Percentiles rank a stretch among this genome's conserved stretches.
These are phyloP conservation scores for Eupeodes luniger DNA, from an alignment of 2,888 invertebrate species.

Conservation along the genomic window DNA sequence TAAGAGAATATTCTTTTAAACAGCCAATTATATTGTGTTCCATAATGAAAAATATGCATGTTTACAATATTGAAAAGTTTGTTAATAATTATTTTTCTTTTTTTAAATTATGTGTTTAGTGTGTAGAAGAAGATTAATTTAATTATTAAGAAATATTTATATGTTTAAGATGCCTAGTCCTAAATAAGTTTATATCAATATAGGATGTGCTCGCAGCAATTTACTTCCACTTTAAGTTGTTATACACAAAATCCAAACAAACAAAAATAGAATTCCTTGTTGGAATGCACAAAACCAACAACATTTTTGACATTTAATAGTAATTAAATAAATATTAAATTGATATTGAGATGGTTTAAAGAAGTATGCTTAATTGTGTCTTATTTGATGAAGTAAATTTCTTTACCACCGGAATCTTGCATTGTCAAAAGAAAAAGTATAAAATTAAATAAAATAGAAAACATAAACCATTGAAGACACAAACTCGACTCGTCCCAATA, in stretches of 20 bases:
- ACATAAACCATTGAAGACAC: too few relatives aligned
- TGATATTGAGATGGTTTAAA: constrained; percentile 10
- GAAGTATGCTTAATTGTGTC: neutral
- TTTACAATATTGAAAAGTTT: neutral
- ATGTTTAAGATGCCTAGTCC: constrained; percentile 64
- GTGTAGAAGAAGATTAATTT: constrained; percentile 30
- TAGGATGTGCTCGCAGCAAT: constrained; percentile 50
- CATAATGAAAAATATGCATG: neutral
- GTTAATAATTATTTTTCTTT: constrained; percentile 11
- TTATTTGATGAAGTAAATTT: neutral
- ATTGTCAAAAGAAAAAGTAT: too few relatives aligned
- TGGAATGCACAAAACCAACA: constrained; percentile 23
- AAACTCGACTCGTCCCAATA: too few relatives aligned
- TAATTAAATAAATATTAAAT: constrained; percentile 31
- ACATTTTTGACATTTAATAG: constrained; percentile 36
- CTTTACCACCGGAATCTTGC: too few relatives aligned
- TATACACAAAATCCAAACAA: neutral
- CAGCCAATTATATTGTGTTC: constrained; percentile 41
- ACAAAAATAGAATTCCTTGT: constrained; percentile 13
- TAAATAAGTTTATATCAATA: constrained; percentile 62
- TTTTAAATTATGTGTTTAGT: constrained; percentile 42
- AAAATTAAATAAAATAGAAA: too few relatives aligned
- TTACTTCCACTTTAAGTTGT: constrained; percentile 48
- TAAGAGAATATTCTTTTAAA: constrained; percentile 16
- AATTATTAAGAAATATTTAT: constrained; percentile 9